Conservation (phyloP, 2,888 invertebrate species). For the Nephrotoma appendiculata region DNA sequence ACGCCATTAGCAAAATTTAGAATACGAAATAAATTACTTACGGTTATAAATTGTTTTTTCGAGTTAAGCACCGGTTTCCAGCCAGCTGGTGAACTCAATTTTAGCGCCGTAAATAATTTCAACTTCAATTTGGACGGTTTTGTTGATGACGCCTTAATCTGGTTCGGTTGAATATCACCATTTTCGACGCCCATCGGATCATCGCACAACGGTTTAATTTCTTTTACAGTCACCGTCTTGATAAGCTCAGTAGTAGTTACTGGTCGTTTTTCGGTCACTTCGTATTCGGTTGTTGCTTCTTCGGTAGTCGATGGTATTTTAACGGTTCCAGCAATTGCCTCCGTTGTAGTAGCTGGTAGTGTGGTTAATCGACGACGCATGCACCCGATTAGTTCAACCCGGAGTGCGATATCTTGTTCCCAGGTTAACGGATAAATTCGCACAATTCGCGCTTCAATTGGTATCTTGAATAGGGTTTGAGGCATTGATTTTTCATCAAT, state of each 20-base stretch:
- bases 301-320: constrained; percentile 3
- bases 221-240: constrained; percentile 2
- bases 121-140: constrained; percentile 21
- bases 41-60: constrained; percentile 54
- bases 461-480: constrained; percentile 49
- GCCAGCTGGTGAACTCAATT: constrained; percentile 32
- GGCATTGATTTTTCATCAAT: constrained; percentile 41
- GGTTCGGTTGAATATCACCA: constrained; percentile 42
- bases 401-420: constrained; percentile 52
- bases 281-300: not conserved
- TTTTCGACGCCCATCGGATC: constrained; percentile 61
- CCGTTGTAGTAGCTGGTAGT: constrained; percentile 14
- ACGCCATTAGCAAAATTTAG: not conserved
- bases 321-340: not conserved
- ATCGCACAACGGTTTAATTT: constrained; percentile 37
- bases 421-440: constrained; percentile 61
- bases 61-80: constrained; percentile 56
- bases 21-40: constrained; percentile 19
- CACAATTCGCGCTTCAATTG: constrained; percentile 60
- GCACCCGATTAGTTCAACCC: constrained; percentile 66
- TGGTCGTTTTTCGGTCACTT: not conserved
- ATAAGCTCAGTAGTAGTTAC: not conserved
- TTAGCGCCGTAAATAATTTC: constrained; percentile 24
- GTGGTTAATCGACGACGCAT: constrained; percentile 11
- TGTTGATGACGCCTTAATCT: constrained; percentile 27